phyloP scores from a whole-genome alignment of 2,113 vertebrate species.

The Empidonax alnorum region DNA sequence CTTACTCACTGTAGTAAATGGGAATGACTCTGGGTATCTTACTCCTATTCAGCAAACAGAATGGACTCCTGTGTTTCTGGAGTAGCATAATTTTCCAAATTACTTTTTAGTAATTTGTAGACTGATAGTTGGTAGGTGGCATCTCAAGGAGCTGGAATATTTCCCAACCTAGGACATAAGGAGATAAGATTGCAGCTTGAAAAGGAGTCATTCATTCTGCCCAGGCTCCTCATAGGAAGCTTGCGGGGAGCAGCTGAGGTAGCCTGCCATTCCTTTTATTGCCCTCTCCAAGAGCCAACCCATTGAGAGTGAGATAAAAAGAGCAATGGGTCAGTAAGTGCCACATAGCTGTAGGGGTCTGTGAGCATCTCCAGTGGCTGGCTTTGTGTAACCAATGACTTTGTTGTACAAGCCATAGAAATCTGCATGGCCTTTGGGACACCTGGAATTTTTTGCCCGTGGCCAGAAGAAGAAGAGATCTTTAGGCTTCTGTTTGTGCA shows the following conservation, averaged over 20 bases:
- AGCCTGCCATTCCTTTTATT: neutral
- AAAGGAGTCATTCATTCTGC: neutral
- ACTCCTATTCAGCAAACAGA: neutral
- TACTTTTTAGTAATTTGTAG: neutral
- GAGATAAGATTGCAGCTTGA: neutral
- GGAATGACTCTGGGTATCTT: neutral
- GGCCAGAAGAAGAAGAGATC: neutral
- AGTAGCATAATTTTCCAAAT: neutral
- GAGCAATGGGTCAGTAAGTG: neutral
- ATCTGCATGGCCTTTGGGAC: neutral
- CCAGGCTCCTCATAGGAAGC: fast-evolving
- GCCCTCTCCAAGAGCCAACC: neutral
- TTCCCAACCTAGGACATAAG: neutral
- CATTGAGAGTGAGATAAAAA: neutral
- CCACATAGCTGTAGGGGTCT: neutral
- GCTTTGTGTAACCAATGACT: neutral
- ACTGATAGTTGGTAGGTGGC: neutral
- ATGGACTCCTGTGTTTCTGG: neutral
- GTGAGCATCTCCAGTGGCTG: neutral
- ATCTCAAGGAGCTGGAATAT: neutral
- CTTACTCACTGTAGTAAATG: fast-evolving
- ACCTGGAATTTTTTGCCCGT: neutral
- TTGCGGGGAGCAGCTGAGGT: neutral
- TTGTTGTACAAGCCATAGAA: neutral
- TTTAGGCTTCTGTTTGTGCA: neutral